These are phyloP conservation scores for Delphinus delphis DNA, from an alignment of 2,113 vertebrate genomes.

Conservation along the genomic window DNA sequence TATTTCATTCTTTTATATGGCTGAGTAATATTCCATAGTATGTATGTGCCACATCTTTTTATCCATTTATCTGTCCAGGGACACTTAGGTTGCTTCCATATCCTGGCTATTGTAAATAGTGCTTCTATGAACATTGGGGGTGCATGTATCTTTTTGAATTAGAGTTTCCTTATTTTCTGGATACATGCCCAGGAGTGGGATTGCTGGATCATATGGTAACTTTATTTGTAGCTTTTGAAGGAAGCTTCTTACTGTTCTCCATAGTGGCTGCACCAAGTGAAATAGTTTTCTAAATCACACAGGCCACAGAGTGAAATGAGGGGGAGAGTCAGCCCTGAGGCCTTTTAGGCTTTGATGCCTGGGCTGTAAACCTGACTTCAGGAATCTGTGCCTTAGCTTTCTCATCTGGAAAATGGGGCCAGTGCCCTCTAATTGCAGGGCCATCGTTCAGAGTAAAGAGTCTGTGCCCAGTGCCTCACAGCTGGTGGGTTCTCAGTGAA, in stretches of 20 bases:
- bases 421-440: fast-evolving
- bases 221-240: background rate
- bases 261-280: background rate
- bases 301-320: too few relatives aligned
- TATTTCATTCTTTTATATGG: background rate
- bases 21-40: background rate
- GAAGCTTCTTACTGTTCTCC: background rate
- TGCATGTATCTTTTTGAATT: background rate
- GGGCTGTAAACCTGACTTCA: background rate
- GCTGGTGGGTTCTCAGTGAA: background rate
- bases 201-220: background rate
- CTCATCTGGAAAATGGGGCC: background rate
- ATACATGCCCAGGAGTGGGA: background rate
- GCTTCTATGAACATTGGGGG: background rate
- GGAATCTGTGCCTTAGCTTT: background rate
- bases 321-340: background rate
- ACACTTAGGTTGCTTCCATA: background rate
- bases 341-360: background rate
- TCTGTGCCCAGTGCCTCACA: fast-evolving
- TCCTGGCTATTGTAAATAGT: background rate
- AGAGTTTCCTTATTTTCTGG: background rate
- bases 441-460: background rate
- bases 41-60: background rate
- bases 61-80: too few relatives aligned
- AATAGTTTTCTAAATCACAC: background rate